Base-by-base conservation (phyloP, 2,888 invertebrate species). In the Plusia festucae region DNA sequence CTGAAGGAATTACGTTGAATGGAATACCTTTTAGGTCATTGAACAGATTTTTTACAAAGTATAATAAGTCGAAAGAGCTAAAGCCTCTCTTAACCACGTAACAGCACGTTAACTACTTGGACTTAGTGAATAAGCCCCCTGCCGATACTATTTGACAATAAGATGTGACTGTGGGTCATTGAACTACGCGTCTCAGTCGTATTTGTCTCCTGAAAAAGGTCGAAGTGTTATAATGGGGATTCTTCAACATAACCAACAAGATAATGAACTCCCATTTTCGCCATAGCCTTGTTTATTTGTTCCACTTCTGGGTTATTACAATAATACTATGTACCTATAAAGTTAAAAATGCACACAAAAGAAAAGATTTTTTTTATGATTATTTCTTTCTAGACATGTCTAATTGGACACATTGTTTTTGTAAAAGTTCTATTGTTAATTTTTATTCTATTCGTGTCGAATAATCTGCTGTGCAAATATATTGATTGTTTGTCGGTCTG, bases 381-480 rank as follows among this genome's bases (percentile, higher is more conserved):
- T 40, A 15, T 40, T 40, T 40, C n/a, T n/a, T 40, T 1, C 34
- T n/a, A 4, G 22, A 15, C 27, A 70, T 44, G 18, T 18, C 30
- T 52, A 59, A 56, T 57, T 56, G 49, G 51, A 22, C 54, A 53
- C 24, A 65, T 65, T 72, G 64, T 81, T 20, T 72, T 60, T 52
- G 30, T 53, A 32, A 60, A 65, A 52, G 30, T 52, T 40, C 27
- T 40, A 65, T 63, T 64, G 72, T 70, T 71, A 72, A 57, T 60
- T 62, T 76, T 70, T 55, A 60, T 18, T 63, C 55, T 64, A 60
- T 64, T 71, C 70, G 71, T 75, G 63, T 60, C 60, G 51, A 78
- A 75, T 78, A 79, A 82, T 9, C 2, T 30, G 71, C 80, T 82
- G 80, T 75, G 53, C 60, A 82, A 81, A 83, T 64, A 81, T 64